phyloP scores from a whole-genome alignment of 2,113 vertebrate species.

The Notothenia coriiceps region DNA sequence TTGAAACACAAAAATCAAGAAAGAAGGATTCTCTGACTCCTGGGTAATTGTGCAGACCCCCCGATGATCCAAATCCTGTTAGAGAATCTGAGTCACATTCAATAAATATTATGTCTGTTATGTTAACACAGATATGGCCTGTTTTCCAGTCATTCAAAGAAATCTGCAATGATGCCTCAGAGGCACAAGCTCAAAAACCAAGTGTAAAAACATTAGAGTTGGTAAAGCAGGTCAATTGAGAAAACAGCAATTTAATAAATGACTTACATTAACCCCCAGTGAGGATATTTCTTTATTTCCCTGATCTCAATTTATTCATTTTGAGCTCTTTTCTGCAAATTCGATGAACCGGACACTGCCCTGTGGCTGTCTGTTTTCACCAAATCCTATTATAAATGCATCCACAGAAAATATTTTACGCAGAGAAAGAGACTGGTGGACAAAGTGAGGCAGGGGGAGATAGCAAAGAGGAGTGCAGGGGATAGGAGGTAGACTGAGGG shows the following conservation, averaged over 20 bases:
- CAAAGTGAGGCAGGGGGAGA: background rate
- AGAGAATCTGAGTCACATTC: constrained; percentile 21
- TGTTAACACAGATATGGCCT: background rate
- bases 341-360: constrained; percentile 33
- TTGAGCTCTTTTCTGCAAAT: constrained; percentile 34
- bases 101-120: constrained; percentile 11
- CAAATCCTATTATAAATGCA: background rate
- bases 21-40: background rate
- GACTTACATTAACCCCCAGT: constrained; percentile 12
- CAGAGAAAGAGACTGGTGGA: constrained; percentile 5
- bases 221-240: constrained; percentile 28
- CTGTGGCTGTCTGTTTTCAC: constrained; percentile 24
- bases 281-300: constrained; percentile 6
- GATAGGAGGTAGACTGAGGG: constrained; percentile 49
- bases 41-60: background rate
- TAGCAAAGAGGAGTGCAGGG: constrained; percentile 13
- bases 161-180: background rate
- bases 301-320: constrained; percentile 48
- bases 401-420: background rate
- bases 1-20: constrained; percentile 33
- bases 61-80: constrained; percentile 7
- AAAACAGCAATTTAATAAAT: constrained; percentile 37
- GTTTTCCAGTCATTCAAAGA: constrained; percentile 11
- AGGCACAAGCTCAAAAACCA: constrained; percentile 23
- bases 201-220: constrained; percentile 1